These are phyloP conservation scores for Drosophila mojavensis DNA, from an alignment of 1,140 invertebrate genomes.

Conservation along the genomic window DNA sequence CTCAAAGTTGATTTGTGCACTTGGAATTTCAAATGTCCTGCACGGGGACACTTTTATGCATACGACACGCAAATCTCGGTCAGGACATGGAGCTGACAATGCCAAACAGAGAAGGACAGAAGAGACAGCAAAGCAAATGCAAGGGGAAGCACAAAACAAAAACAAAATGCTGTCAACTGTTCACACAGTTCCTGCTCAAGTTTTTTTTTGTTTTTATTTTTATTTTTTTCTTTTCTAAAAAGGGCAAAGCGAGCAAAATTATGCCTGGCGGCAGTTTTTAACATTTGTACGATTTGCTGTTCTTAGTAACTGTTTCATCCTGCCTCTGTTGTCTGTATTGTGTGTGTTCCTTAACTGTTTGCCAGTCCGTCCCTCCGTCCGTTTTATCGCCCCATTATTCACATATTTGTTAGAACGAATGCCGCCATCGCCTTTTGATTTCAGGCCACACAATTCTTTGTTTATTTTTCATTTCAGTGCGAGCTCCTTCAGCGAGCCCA, in stretches of 20 bases:
- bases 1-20: slow-evolving; percentile 23
- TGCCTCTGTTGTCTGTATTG: slow-evolving; percentile 10
- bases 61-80: slow-evolving; percentile 22
- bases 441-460: slow-evolving; percentile 58
- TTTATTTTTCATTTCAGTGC: slow-evolving; percentile 73
- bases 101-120: background rate
- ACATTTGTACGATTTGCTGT: slow-evolving; percentile 48
- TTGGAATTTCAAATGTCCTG: slow-evolving; percentile 33
- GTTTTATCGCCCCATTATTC: slow-evolving; percentile 75
- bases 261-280: slow-evolving; percentile 51
- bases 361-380: slow-evolving; percentile 14
- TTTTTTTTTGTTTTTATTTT: too few relatives aligned
- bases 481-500: slow-evolving; percentile 17
- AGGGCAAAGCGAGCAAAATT: slow-evolving; percentile 43
- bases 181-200: slow-evolving; percentile 12
- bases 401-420: slow-evolving; percentile 74
- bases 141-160: slow-evolving; percentile 7
- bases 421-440: slow-evolving; percentile 55
- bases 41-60: background rate
- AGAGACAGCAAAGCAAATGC: background rate
- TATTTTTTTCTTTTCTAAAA: background rate
- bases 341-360: slow-evolving; percentile 25
- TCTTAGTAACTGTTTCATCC: slow-evolving; percentile 6
- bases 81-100: slow-evolving; percentile 15
- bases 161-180: slow-evolving; percentile 45